phyloP scores from a whole-genome alignment of 1,140 invertebrate species.

The Berghia stephanieae region DNA sequence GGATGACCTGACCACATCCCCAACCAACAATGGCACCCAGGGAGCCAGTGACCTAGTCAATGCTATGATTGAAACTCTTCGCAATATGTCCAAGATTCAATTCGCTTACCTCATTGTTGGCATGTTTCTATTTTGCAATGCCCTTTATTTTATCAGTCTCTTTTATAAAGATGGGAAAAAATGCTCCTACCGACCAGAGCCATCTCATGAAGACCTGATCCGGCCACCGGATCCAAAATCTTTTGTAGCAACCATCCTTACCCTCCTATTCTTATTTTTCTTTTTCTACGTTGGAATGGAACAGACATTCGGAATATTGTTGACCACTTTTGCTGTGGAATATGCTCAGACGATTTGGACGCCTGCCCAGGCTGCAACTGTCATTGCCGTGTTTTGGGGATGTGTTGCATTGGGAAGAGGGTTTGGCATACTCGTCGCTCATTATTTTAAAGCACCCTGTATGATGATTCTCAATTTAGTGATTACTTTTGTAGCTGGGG shows the following conservation, averaged over 20 bases:
- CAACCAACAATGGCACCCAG: slow-evolving; percentile 11
- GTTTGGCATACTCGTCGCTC: slow-evolving; percentile 66
- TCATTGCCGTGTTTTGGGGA: slow-evolving; percentile 70
- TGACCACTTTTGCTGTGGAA: slow-evolving; percentile 64
- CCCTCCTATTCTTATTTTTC: slow-evolving; percentile 67
- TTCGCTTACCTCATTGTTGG: slow-evolving; percentile 68
- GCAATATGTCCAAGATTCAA: slow-evolving; percentile 66
- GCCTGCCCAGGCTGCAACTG: slow-evolving; percentile 59
- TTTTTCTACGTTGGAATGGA: slow-evolving; percentile 69
- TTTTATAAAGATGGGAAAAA: slow-evolving; percentile 54
- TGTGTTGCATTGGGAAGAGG: slow-evolving; percentile 67
- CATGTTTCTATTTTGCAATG: slow-evolving; percentile 63
- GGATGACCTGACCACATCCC: slow-evolving; percentile 36
- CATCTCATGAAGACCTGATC: slow-evolving; percentile 15
- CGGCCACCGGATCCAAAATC: not conserved
- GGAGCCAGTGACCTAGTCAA: slow-evolving; percentile 32
- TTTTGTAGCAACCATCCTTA: slow-evolving; percentile 55
- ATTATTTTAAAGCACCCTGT: slow-evolving; percentile 57
- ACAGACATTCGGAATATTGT: slow-evolving; percentile 68
- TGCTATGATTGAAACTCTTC: slow-evolving; percentile 40
- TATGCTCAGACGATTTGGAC: slow-evolving; percentile 54
- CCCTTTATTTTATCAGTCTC: slow-evolving; percentile 65
- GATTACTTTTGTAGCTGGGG: slow-evolving; percentile 59
- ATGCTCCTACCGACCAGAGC: slow-evolving; percentile 15
- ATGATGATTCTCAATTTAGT: slow-evolving; percentile 65